Conservation (phyloP, 2,888 invertebrate species). For the Melinaea menophilus region DNA sequence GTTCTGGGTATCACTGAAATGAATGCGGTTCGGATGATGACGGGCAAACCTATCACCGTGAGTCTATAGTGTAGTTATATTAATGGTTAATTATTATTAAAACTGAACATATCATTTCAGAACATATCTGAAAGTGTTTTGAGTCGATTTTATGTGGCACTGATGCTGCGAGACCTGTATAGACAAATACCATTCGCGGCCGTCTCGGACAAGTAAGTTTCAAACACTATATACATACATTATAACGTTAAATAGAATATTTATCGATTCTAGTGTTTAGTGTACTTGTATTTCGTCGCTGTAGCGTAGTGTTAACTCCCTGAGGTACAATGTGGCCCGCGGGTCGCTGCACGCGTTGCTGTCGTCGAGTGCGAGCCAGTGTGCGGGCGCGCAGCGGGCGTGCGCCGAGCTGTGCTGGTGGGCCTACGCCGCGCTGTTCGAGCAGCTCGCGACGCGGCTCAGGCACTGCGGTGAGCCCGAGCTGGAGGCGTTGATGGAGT, state of each 20-base stretch:
- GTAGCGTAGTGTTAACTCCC: no score
- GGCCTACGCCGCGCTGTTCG: constrained; percentile 87
- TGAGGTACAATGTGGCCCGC: constrained; percentile 80
- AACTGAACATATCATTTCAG: constrained; percentile 52
- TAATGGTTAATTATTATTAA: background rate
- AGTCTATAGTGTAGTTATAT: constrained; percentile 27
- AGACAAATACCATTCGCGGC: constrained; percentile 80
- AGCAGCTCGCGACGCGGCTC: constrained; percentile 84
- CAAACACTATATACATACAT: background rate
- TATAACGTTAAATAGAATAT: background rate
- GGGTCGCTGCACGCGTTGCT: constrained; percentile 89
- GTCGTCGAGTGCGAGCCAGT: constrained; percentile 84
- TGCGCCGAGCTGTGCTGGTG: constrained; percentile 80
- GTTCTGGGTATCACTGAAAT: constrained; percentile 88
- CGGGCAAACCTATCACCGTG: constrained; percentile 81
- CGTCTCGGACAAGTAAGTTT: constrained; percentile 81
- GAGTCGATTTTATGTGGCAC: constrained; percentile 89
- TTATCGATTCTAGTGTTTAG: no score
- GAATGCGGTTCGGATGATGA: constrained; percentile 81
- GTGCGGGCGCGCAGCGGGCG: constrained; percentile 36
- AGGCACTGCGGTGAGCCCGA: constrained; percentile 90
- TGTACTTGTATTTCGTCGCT: no score
- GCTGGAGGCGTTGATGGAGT: constrained; percentile 88
- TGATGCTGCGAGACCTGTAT: constrained; percentile 90
- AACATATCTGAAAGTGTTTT: constrained; percentile 79